Evolutionary conservation across 2,888 invertebrate species (phyloP).

Genomic region (Mystacides longicornis): DNA sequence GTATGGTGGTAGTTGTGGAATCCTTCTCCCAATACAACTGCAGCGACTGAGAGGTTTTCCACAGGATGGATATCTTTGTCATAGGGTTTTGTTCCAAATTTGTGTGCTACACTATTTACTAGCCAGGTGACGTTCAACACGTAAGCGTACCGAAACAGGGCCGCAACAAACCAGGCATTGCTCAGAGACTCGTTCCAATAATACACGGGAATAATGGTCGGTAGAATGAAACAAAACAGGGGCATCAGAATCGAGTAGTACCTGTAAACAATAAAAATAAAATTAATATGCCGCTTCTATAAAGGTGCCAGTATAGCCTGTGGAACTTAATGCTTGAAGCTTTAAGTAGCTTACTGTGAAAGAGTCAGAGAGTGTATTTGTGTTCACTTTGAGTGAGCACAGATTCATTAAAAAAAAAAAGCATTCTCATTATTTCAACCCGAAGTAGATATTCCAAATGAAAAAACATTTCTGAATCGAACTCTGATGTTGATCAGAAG

Average conservation of each 20-base stretch:
- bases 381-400: no score
- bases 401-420: no score
- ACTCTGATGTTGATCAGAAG: no score
- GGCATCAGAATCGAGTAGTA: constrained; percentile 71
- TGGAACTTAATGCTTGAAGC: no score
- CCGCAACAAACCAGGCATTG: constrained; percentile 61
- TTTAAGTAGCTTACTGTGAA: no score
- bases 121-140: constrained; percentile 84
- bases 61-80: constrained; percentile 67
- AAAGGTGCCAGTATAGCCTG: no score
- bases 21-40: constrained; percentile 67
- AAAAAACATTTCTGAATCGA: no score
- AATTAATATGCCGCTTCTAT: no score
- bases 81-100: constrained; percentile 69
- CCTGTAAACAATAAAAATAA: no score
- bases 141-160: constrained; percentile 70
- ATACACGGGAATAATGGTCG: constrained; percentile 67
- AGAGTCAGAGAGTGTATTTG: no score
- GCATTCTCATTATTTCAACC: no score
- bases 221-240: constrained; percentile 67
- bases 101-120: constrained; percentile 85
- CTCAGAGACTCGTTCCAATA: constrained; percentile 67
- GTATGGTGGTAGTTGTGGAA: constrained; percentile 86
- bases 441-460: no score
- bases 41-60: constrained; percentile 60